Percentiles rank a stretch among this genome's conserved stretches.
Evolutionary conservation across 2,888 invertebrate species (phyloP).

Genomic region (Acleris literana): DNA sequence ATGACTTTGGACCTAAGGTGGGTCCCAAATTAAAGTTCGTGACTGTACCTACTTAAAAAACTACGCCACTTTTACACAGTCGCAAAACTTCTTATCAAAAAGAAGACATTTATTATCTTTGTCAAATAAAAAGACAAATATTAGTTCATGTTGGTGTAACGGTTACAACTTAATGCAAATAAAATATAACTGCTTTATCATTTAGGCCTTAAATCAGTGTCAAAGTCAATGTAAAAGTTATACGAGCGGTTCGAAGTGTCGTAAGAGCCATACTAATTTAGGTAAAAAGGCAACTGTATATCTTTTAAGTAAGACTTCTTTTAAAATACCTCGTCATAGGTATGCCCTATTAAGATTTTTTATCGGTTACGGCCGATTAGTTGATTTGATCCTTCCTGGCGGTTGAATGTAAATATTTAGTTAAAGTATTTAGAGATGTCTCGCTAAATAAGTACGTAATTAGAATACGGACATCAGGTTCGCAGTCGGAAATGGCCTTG

Average conservation of each 20-base stretch:
- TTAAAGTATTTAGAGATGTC: no score
- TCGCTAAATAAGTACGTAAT: no score
- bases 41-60: background rate
- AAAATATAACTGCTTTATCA: background rate
- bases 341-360: no score
- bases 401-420: background rate
- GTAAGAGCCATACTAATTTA: no score
- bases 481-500: no score
- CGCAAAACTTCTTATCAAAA: conserved; percentile 3
- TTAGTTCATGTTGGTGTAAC: conserved; percentile 4
- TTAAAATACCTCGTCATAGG: no score
- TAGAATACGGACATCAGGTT: no score
- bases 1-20: no score
- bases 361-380: no score
- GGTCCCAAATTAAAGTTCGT: no score
- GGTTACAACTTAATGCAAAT: conserved; percentile 6
- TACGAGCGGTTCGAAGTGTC: background rate
- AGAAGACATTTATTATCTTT: conserved; percentile 5
- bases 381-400: background rate
- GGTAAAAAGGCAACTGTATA: no score
- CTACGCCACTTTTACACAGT: background rate
- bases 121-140: conserved; percentile 22
- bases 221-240: conserved; percentile 15
- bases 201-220: conserved; percentile 15
- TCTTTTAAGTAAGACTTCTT: no score